Evolutionary conservation across 2,797 vertebrate species (phyloP).

Genomic region (Neosilurus mollespiculum): DNA sequence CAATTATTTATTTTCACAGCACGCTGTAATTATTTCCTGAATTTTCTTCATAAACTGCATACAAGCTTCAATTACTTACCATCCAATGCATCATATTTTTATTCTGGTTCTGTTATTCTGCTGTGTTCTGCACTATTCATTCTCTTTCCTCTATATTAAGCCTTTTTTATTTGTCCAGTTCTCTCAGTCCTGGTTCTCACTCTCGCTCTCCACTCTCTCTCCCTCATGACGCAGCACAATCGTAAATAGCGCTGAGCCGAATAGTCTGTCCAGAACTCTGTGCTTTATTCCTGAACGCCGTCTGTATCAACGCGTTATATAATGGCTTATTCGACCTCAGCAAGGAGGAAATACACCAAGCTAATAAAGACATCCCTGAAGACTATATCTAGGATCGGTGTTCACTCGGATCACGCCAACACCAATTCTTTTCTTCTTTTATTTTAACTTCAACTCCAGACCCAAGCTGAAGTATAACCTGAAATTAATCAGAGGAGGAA

Average conservation of each 20-base stretch:
- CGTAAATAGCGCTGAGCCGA: conserved; percentile 35
- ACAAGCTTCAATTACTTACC: background rate
- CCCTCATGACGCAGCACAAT: conserved; percentile 44
- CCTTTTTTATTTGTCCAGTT: conserved; percentile 7
- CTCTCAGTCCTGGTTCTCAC: background rate
- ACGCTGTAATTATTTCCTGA: background rate
- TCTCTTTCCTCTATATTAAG: conserved; percentile 12
- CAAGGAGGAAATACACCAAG: background rate
- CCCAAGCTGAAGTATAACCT: background rate
- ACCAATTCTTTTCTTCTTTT: background rate
- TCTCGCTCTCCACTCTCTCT: background rate
- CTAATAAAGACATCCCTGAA: background rate
- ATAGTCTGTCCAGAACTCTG: conserved; percentile 2
- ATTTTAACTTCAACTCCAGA: background rate
- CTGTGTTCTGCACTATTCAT: background rate
- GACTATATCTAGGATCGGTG: background rate
- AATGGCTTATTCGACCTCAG: background rate
- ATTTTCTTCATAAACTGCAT: background rate
- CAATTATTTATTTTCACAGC: background rate
- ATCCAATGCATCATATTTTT: background rate
- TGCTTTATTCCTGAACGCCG: background rate
- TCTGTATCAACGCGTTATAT: conserved; percentile 15
- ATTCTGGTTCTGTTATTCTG: background rate
- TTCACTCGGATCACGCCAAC: background rate
- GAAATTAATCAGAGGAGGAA: background rate